Evolutionary conservation across 2,797 vertebrate genomes (phyloP), one percentile per base, ranked within the genome.

Genomic region (Gymnopithys bicolor): DNA sequence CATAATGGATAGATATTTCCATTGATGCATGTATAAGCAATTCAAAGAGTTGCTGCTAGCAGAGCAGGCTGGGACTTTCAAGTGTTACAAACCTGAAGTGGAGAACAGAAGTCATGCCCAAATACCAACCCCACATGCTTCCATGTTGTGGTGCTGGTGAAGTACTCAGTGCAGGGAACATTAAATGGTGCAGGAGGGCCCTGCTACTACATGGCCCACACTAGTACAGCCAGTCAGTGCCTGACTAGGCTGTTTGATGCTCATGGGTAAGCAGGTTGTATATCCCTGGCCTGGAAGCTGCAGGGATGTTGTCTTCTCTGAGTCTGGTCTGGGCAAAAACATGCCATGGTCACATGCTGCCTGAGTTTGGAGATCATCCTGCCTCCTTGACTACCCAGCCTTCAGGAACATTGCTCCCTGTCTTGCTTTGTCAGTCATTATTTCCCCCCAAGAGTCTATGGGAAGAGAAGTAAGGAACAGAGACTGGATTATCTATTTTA

Each of bases 291-390:
- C n/a, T 66, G 23, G 43, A 27, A 66, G 63, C 43, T 33, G 23
- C 43, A 66, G 12, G 43, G 32, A 27, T 48, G 17, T 46, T 66
- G 23, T 66, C 46, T 64, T 13, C 43, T 19, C 43, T 66, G 63
- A 25, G 23, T 66, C 63, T 27, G 12, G 6, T 48, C 17, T 33
- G 16, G 32, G 43, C 43, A 46, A 46, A 33, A 66, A 27, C 30
- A 6, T 27, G 14, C 17, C 18, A 6, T 30, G 10, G 35, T 18
- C 10, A 0, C 41, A 32, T 1, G 0, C 51, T 45, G 64, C 43
- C 64, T 64, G 60, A 8, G 13, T 46, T 39, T 19, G n/a, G 46
- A 83, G 25, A 19, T 30, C 48, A 21, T 55, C 46, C 30, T 82
- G 22, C 56, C 27, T 66, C 62, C 30, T 41, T 21, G 27, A 15